These are phyloP conservation scores for Mesoligia furuncula DNA, from an alignment of 2,888 invertebrate species.

Conservation along the genomic window DNA sequence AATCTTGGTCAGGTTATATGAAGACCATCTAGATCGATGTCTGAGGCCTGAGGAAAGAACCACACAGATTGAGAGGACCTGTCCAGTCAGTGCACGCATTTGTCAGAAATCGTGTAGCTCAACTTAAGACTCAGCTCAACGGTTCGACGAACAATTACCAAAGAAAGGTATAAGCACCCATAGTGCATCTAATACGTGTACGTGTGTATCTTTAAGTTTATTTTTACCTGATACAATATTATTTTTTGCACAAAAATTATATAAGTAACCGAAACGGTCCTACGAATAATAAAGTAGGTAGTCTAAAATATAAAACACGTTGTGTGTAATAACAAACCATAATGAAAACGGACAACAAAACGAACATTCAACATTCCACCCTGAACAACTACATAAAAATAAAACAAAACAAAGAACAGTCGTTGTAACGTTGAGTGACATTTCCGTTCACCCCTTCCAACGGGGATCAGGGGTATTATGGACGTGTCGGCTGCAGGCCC, in stretches of 20 bases:
- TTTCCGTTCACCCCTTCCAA: conserved; percentile 29
- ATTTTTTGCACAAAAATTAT: neutral
- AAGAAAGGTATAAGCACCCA: neutral
- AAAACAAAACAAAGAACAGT: conserved; percentile 19
- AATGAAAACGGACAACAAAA: conserved; percentile 16
- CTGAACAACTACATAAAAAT: conserved; percentile 14
- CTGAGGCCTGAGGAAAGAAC: too few relatives aligned
- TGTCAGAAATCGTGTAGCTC: too few relatives aligned
- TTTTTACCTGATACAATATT: neutral
- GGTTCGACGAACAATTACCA: too few relatives aligned
- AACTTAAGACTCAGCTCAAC: too few relatives aligned
- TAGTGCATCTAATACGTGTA: neutral
- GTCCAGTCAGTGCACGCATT: too few relatives aligned
- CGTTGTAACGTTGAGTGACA: conserved; percentile 34
- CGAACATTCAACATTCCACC: neutral
- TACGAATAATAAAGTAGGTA: neutral
- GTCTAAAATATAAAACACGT: neutral
- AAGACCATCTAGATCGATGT: too few relatives aligned
- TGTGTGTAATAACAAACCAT: neutral
- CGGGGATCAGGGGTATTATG: conserved; percentile 19
- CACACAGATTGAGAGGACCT: too few relatives aligned
- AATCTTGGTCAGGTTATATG: too few relatives aligned
- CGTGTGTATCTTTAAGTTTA: too few relatives aligned
- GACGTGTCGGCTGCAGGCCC: conserved; percentile 44
- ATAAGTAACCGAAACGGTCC: neutral